Base-by-base conservation (phyloP, 2,888 invertebrate species). In the Dryocosmus kuriphilus region DNA sequence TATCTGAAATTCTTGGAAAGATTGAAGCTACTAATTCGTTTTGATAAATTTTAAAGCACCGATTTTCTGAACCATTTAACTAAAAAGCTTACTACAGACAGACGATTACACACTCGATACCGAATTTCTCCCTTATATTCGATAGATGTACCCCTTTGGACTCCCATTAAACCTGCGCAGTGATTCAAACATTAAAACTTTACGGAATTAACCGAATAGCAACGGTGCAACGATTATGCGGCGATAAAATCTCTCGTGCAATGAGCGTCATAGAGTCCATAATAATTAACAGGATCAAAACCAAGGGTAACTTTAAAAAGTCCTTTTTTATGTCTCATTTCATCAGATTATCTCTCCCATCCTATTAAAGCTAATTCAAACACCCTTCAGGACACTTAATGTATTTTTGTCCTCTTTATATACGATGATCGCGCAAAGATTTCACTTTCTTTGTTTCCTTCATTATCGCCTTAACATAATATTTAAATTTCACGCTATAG, bases 131-230 rank as follows among this genome's bases (percentile, higher is more conserved):
- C 30, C 30, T 71, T 71, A 67, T 27, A 71, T 71, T 46, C 65
- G 71, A 30, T 27, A 46, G 46, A 46, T 27, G 27, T 27, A 71
- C 46, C 46, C 46, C 41, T 30, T 65, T 24, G 71, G 46, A 27
- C 16, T 30, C 27, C 27, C 67, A 71, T 71, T 71, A 71, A 71
- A 46, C 67, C 46, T 71, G 24, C 46, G 9, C 46, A 71, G n/a
- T 30, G 46, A 71, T 71, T 46, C 71, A 11, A 46, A 71, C 71
- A 46, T 71, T 51, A 71, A 71, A 71, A 71, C 46, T 71, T 71
- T 46, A 46, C 6, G 41, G 30, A 71, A 71, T 51, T 71, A 71
- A 71, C 41, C 27, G 41, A 67, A 67, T 41, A 46, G 67, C 67
- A 38, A 67, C 8, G n/a, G 51, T 51, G 51, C n/a, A 51, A n/a